phyloP scores from a whole-genome alignment of 2,113 vertebrate species.

The Tyrannus savana region DNA sequence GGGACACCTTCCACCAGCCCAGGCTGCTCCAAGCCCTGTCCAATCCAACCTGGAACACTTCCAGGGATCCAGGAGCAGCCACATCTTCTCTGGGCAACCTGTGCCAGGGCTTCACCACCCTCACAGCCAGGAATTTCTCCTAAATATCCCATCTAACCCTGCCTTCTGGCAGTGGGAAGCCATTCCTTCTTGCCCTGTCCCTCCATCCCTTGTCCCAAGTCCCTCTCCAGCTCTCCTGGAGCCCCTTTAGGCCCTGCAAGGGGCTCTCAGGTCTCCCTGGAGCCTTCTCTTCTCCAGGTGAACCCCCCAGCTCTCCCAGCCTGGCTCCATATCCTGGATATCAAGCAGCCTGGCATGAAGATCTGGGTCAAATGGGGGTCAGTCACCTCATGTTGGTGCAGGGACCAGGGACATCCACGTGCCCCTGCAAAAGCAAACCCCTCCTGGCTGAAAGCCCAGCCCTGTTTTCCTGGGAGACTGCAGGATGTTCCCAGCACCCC shows the following conservation, averaged over 20 bases:
- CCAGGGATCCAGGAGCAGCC: not conserved
- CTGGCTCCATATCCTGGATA: not conserved
- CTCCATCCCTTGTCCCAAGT: not conserved
- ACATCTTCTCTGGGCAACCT: not conserved
- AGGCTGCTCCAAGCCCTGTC: not conserved
- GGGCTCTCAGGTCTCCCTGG: not conserved
- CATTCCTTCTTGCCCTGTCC: not conserved
- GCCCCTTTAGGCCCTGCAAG: not conserved
- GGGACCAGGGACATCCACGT: not conserved
- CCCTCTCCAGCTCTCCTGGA: not conserved
- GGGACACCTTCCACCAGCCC: not conserved
- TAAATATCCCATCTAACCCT: not conserved
- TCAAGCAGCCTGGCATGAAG: not conserved
- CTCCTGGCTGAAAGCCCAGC: not conserved
- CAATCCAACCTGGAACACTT: not conserved
- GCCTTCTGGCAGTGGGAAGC: not conserved
- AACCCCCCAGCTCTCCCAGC: not conserved
- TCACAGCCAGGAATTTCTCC: fast-evolving
- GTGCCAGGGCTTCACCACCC: fast-evolving
- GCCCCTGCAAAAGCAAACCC: not conserved
- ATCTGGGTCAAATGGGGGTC: not conserved
- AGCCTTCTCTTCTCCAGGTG: not conserved
- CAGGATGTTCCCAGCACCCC: not conserved
- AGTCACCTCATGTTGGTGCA: not conserved
- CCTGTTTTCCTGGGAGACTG: not conserved